These are phyloP conservation scores for Oenanthe melanoleuca DNA, from an alignment of 2,113 vertebrate genomes.

Conservation along the genomic window DNA sequence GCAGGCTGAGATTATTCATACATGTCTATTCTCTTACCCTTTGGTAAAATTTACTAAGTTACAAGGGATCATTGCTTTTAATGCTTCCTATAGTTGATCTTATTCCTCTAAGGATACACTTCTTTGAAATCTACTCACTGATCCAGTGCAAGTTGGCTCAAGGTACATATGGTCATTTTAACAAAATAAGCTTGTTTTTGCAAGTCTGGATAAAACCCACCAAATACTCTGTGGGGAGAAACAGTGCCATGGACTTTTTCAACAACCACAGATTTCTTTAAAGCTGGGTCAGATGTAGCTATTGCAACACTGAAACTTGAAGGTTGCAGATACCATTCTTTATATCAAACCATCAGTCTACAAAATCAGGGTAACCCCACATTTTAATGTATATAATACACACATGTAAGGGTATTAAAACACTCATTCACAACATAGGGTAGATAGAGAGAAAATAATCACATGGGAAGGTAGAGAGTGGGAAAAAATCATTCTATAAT, in stretches of 20 bases:
- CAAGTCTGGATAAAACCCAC: background rate
- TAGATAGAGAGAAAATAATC: background rate
- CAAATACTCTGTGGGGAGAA: background rate
- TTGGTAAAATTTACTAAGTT: background rate
- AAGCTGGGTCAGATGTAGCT: background rate
- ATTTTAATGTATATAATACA: background rate
- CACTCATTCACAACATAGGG: fast-evolving
- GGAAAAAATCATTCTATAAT: background rate
- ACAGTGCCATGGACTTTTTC: background rate
- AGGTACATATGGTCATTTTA: background rate
- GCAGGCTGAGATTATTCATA: background rate
- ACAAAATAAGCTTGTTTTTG: background rate
- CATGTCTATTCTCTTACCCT: background rate
- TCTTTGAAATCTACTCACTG: background rate
- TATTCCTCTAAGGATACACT: background rate
- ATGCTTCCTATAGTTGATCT: background rate
- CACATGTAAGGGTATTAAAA: background rate
- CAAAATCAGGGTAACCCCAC: background rate
- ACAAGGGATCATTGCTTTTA: background rate
- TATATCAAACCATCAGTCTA: background rate
- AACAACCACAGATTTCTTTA: background rate
- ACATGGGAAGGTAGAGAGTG: background rate
- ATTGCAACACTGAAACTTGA: background rate
- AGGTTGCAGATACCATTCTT: background rate
- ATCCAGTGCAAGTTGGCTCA: background rate